A percentile compares a stretch with the other conserved stretches of the same genome.
Evolutionary conservation across 2,888 invertebrate genomes (phyloP).

Genomic region (Leptura quadrifasciata): DNA sequence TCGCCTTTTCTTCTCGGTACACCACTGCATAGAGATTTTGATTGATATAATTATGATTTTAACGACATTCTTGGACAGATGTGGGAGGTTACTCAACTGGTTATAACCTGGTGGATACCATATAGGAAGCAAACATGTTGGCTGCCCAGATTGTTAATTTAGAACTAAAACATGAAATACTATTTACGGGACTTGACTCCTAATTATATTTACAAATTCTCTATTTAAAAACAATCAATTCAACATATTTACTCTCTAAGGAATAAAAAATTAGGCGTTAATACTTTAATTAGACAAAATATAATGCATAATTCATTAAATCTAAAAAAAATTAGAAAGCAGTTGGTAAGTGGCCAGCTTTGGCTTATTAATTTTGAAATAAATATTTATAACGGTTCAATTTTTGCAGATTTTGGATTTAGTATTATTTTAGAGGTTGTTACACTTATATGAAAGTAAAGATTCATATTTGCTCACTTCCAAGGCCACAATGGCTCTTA

Average conservation of each 20-base stretch:
- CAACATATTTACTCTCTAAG: constrained; percentile 34
- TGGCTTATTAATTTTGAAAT: background rate
- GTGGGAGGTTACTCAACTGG: constrained; percentile 54
- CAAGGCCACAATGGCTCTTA: too few species aligned
- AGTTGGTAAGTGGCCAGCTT: background rate
- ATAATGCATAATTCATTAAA: background rate
- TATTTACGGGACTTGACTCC: constrained; percentile 51
- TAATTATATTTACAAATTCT: constrained; percentile 53
- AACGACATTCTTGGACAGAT: constrained; percentile 38
- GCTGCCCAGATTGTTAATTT: constrained; percentile 54
- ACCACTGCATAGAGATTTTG: constrained; percentile 5
- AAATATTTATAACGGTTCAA: background rate
- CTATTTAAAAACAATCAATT: constrained; percentile 34
- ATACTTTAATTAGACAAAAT: constrained; percentile 5
- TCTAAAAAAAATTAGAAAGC: background rate
- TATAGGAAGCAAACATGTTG: constrained; percentile 52
- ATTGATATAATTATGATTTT: constrained; percentile 22
- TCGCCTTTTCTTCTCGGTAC: background rate
- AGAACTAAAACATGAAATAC: constrained; percentile 51
- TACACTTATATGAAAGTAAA: too few species aligned
- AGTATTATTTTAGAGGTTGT: too few species aligned
- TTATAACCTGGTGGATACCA: constrained; percentile 48
- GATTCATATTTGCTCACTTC: too few species aligned
- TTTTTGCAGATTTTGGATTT: background rate
- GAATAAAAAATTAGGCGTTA: constrained; percentile 34